Evolutionary conservation across 1,140 invertebrate species (phyloP), one percentile per base, ranked within the genome.

Genomic region (Epicauta chinensis): DNA sequence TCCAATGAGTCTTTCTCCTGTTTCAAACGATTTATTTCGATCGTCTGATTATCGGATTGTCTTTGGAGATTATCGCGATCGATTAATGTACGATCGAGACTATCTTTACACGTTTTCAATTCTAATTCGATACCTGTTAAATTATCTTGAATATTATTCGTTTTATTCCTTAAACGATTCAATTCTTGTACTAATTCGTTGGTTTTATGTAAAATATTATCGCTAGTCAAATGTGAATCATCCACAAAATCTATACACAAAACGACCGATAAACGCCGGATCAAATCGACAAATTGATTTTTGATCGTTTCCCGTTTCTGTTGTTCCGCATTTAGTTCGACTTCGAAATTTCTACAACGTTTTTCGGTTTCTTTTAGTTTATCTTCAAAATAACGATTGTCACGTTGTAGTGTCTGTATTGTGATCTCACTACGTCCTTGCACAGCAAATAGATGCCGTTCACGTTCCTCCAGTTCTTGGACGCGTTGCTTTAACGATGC

Each of bases 401-500:
- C 87, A 44, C 86, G 74, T 60, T 87, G 82, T 32, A 87, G 64
- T 1, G 83, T 82, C 61, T 86, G 81, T 7, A 88, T 71, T 7
- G 83, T 80, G 43, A 81, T 77, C 56, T 90, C 87, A 34, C 75
- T 80, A 35, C 86, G 74, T 2, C 81, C 78, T 17, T 83, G 80
- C 0, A 71, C 66, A 0, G 77, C 74, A 59, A 81, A 78, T 9
- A 87, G 68, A 59, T 76, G 77, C 44, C 85, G 74, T 65, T 89
- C 86, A 37, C 81, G 73, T 53, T 87, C 84, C 66, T 90, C 87
- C 14, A 86, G 66, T 55, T 89, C 85, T 75, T 87, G 83, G 36
- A 90, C 79, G 55, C 86, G 81, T 66, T 85, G 86, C 62, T 85
- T 84, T 13, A 90, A 74, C 0, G 86, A 89, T 5, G 77, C 79